Evolutionary conservation across 64 coral and sea anemone genomes (phyloP), one percentile per base, ranked within the genome.

Genomic region (Catalaphyllia jardinei): DNA sequence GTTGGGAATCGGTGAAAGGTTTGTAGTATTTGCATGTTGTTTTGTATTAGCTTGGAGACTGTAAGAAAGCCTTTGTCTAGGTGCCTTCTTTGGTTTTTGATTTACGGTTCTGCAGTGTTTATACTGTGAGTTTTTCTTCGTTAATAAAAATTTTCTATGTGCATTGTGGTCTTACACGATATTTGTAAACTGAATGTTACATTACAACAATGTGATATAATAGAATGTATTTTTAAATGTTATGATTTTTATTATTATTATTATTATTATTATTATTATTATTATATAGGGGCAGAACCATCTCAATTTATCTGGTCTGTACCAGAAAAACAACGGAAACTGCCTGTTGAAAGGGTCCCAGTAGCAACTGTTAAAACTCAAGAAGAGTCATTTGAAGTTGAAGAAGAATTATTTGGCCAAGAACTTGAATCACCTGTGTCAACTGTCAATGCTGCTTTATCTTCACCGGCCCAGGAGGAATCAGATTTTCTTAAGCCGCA

Each of bases 281-380:
- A n/a, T n/a, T 77, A 77, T 77, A 18, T 77, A 77, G 31, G 74
- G 75, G 46, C 38, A 78, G 75, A 78, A 78, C 75, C 38, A 78
- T 78, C 75, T 78, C 75, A 51, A 78, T 78, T 51, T 78, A 78
- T 24, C 75, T 78, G 75, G 39, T 78, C 75, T 52, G 46, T 78
- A 25, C 39, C 75, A 24, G 52, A 78, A 78, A 78, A 78, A 52
- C 19, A 8, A 22, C 16, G 1, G 20, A 78, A 78, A 78, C 39
- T 27, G 39, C 75, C 39, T n/a, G 75, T 12, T 78, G 8, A 52
- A 78, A 51, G 42, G 75, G 75, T 22, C 14, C 75, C 39, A 52
- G 39, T 78, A 78, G 75, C 75, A 78, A 52, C 39, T 78, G 75
- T 76, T 17, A 39, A 31, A 76, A 76, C 73, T 38, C 73, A 76